Conservation (phyloP, 2,797 vertebrate species). For the Dryobates pubescens region DNA sequence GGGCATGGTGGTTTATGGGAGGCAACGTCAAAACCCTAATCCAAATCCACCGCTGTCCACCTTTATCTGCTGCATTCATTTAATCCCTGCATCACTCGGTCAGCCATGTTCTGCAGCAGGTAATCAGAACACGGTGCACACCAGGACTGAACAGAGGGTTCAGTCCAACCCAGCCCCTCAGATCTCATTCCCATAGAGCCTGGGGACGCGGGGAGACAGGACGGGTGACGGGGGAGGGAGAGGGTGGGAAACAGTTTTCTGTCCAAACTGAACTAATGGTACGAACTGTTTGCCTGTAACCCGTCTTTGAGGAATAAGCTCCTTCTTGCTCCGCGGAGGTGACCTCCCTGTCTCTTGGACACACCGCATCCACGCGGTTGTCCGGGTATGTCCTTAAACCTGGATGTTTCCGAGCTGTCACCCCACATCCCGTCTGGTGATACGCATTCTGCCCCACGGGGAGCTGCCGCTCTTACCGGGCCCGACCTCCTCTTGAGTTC, state of each 20-base stretch:
- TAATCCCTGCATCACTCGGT: background rate
- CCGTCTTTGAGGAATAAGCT: too few relatives aligned
- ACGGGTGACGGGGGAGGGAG: too few relatives aligned
- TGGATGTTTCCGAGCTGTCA: background rate
- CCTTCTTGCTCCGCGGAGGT: background rate
- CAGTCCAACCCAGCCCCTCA: background rate
- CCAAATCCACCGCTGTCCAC: background rate
- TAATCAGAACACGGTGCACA: fast-evolving
- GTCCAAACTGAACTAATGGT: too few relatives aligned
- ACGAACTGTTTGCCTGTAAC: background rate
- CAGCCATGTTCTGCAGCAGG: background rate
- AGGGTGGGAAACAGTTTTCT: background rate
- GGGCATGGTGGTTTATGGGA: background rate
- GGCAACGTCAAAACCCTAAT: background rate
- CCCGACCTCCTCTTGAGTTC: background rate
- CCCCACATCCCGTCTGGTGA: background rate
- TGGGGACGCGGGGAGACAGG: too few relatives aligned
- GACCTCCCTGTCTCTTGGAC: too few relatives aligned
- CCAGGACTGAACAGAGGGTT: fast-evolving
- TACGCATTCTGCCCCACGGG: background rate
- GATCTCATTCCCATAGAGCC: too few relatives aligned
- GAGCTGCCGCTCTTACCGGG: background rate
- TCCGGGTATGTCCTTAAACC: too few relatives aligned
- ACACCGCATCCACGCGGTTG: too few relatives aligned
- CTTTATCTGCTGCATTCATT: too few relatives aligned